phyloP scores from a whole-genome alignment of 2,113 vertebrate genomes.

The Acanthisitta chloris region DNA sequence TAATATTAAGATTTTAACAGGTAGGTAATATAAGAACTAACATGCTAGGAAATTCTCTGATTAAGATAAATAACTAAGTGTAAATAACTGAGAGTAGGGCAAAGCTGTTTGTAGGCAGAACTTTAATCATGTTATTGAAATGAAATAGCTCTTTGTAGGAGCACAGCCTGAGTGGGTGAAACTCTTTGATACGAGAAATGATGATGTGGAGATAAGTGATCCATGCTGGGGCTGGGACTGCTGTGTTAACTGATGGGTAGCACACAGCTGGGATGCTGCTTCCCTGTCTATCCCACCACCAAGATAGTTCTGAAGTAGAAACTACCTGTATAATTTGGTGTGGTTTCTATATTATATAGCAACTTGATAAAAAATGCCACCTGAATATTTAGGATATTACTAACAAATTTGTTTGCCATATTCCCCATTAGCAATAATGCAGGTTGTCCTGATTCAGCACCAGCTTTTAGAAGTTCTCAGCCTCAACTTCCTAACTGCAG shows the following conservation, averaged over 20 bases:
- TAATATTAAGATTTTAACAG: neutral
- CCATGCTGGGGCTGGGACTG: fast-evolving
- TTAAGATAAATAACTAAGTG: neutral
- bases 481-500: neutral
- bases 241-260: neutral
- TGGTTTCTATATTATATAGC: neutral
- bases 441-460: neutral
- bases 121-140: neutral
- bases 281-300: neutral
- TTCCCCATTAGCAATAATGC: neutral
- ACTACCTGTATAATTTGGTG: neutral
- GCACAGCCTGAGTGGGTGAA: neutral
- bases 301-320: neutral
- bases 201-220: neutral
- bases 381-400: neutral
- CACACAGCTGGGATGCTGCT: neutral
- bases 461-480: neutral
- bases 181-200: neutral
- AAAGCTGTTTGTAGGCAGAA: neutral
- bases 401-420: neutral
- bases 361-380: neutral
- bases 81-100: neutral
- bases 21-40: neutral
- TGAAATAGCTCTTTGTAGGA: neutral
- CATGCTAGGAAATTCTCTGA: neutral